Percentiles rank a stretch among this genome's conserved stretches.
These are phyloP conservation scores for Mormyrops attenuatus DNA, from an alignment of 2,797 vertebrate genomes.

Conservation along the genomic window DNA sequence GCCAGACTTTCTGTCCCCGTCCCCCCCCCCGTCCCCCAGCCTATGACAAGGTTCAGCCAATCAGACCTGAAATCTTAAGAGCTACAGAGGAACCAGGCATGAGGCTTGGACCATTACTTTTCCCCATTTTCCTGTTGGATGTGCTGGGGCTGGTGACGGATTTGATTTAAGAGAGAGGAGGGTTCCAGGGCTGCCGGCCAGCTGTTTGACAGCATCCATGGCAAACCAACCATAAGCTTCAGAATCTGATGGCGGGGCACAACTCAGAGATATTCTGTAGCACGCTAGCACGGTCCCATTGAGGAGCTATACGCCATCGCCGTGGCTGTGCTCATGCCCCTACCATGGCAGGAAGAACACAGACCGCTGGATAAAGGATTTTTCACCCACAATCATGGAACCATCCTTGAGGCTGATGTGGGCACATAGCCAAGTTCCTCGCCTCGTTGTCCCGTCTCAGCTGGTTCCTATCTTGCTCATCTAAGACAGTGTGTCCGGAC, in stretches of 20 bases:
- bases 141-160: slow-evolving; percentile 54
- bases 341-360: slow-evolving; percentile 7
- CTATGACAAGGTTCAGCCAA: slow-evolving; percentile 30
- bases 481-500: background rate
- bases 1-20: slow-evolving; percentile 33
- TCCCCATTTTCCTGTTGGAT: slow-evolving; percentile 40
- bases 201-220: slow-evolving; percentile 49
- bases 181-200: slow-evolving; percentile 62
- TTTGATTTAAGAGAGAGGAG: slow-evolving; percentile 63
- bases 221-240: slow-evolving; percentile 45
- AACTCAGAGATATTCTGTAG: slow-evolving; percentile 35
- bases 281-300: slow-evolving; percentile 38
- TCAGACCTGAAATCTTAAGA: slow-evolving; percentile 51
- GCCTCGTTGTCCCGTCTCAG: background rate
- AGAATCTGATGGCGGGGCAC: slow-evolving; percentile 38
- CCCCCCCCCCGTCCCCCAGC: slow-evolving; percentile 13
- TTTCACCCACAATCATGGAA: background rate
- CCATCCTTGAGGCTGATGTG: slow-evolving; percentile 29
- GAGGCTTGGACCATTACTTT: slow-evolving; percentile 43
- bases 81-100: slow-evolving; percentile 47
- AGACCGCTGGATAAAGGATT: background rate
- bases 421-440: background rate
- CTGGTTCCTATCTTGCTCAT: background rate
- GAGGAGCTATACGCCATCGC: slow-evolving; percentile 10
- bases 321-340: slow-evolving; percentile 26